Conservation (phyloP, 2,113 vertebrate species). For the Bostrychus sinensis region DNA sequence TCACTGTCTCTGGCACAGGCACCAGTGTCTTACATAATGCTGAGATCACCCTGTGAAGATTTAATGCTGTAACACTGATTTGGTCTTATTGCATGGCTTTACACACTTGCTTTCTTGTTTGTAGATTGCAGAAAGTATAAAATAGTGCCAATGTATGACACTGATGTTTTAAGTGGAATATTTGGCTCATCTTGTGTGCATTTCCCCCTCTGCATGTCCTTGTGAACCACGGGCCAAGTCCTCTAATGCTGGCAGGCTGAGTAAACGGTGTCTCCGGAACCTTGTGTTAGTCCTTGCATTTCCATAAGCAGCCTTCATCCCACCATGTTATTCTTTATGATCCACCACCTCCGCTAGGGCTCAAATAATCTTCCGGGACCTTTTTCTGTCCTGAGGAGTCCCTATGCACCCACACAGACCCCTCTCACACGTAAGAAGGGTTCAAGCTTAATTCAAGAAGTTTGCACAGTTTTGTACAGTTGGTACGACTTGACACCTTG, state of each 20-base stretch:
- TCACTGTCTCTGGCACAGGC: conserved; percentile 52
- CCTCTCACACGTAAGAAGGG: conserved; percentile 2
- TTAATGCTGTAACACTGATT: conserved; percentile 46
- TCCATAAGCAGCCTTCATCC: conserved; percentile 67
- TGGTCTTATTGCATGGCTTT: conserved; percentile 54
- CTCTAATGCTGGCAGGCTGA: conserved; percentile 67
- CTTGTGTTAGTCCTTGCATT: conserved; percentile 55
- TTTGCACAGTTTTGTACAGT: neutral
- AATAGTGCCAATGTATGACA: conserved; percentile 21
- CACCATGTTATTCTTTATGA: conserved; percentile 67
- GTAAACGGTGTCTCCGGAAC: conserved; percentile 71
- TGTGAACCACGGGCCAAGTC: conserved; percentile 32
- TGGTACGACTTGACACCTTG: neutral
- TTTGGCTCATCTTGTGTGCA: conserved; percentile 30
- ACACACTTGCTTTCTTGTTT: conserved; percentile 24
- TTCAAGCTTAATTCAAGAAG: neutral
- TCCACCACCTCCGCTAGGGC: conserved; percentile 63
- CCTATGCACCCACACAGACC: conserved; percentile 11
- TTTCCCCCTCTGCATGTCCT: conserved; percentile 33
- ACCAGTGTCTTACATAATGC: conserved; percentile 59
- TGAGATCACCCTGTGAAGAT: conserved; percentile 58
- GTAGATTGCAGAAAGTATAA: conserved; percentile 22
- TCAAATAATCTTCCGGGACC: conserved; percentile 52
- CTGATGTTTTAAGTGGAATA: conserved; percentile 28
- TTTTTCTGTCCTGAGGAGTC: conserved; percentile 34